Base-by-base conservation (phyloP, 2,113 vertebrate species). In the Siniperca chuatsi region DNA sequence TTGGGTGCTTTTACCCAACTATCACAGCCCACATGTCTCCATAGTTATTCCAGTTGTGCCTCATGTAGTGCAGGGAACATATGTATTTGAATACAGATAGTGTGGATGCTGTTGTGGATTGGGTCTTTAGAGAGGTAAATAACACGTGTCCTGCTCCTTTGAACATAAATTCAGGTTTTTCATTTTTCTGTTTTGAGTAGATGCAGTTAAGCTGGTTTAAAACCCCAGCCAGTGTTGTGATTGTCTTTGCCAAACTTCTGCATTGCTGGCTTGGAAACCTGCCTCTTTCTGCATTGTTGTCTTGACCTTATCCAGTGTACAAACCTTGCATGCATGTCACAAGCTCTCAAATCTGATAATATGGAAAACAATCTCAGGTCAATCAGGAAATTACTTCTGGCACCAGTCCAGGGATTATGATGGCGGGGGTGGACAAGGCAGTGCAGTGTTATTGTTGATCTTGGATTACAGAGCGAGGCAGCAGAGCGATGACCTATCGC, bases 341-440 rank as follows among this genome's bases (percentile, higher is more conserved):
- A 0, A n/a, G 74, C 75, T 58, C 71, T 67, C 68, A 55, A 9
- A 88, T 88, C 85, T 82, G 79, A 87, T 83, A 42, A 86, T 84
- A 84, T 85, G 68, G 62, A 84, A 79, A 87, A 84, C 11, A 50
- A 70, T 65, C 75, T 62, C 74, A 16, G 50, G 84, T 91, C 81
- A 85, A 86, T 91, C 87, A 87, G 89, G 90, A 90, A 87, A 92
- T 90, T 67, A 83, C 89, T 83, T 69, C 29, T 90, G 79, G 85
- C 75, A 7, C 48, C 20, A 0, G n/a, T 81, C 80, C 86, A 90
- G 68, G 75, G 90, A 87, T 88, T 81, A 90, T 7, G 55, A 48
- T 25, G 52, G 71, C 79, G 65, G 75, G 75, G 7, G 21, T 42
- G 80, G 84, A 85, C 54, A 62, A 71, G 84, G 65, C 65, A 23